Evolutionary conservation across 2,797 vertebrate genomes (phyloP).

Genomic region (Squalus acanthias): DNA sequence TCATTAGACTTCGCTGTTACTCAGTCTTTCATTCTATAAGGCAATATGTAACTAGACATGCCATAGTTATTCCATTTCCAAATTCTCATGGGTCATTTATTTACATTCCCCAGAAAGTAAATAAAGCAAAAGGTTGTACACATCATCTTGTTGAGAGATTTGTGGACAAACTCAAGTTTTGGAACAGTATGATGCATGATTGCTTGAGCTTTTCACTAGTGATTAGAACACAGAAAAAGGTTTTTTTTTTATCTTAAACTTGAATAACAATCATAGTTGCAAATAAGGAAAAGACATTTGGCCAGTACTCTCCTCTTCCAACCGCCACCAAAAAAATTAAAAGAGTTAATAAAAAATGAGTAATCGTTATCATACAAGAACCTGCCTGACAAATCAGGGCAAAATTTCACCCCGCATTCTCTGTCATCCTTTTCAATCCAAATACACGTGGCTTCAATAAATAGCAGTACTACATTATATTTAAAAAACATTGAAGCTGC

Average conservation of each 20-base stretch:
- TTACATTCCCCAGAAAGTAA: not conserved
- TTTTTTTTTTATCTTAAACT: no score
- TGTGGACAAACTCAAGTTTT: not conserved
- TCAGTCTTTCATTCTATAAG: not conserved
- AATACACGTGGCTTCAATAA: not conserved
- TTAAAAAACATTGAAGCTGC: not conserved
- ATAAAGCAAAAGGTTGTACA: not conserved
- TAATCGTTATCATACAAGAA: not conserved
- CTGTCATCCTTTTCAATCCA: not conserved
- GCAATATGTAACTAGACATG: not conserved
- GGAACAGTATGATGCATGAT: not conserved
- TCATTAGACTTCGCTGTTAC: not conserved
- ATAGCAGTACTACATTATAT: not conserved
- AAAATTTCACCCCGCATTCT: not conserved
- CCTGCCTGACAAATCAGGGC: not conserved
- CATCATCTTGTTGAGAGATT: not conserved
- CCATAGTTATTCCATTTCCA: not conserved
- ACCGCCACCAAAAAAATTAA: not conserved
- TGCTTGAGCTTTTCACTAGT: not conserved
- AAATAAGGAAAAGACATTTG: not conserved
- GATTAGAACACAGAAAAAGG: not conserved
- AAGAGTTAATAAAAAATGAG: not conserved
- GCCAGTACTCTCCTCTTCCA: not conserved
- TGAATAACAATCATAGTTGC: not conserved
- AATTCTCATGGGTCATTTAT: not conserved